phyloP scores from a whole-genome alignment of 2,888 invertebrate genomes.

The Drosophila paucipuncta region DNA sequence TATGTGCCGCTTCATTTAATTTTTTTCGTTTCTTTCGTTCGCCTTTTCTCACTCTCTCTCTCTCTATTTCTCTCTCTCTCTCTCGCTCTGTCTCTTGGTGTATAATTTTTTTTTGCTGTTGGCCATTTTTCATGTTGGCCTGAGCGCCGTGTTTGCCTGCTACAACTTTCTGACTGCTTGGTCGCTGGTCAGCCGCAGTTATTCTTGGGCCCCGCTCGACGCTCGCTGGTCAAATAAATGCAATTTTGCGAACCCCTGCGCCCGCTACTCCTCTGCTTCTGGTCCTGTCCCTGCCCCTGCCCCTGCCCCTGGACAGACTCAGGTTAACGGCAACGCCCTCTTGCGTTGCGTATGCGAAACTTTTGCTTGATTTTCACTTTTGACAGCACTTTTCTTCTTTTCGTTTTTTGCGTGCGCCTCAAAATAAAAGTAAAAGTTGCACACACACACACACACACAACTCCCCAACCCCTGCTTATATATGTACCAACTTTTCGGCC shows the following conservation, averaged over 20 bases:
- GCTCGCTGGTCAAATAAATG: constrained; percentile 70
- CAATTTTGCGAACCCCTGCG: constrained; percentile 42
- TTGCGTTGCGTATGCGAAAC: constrained; percentile 43
- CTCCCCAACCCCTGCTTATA: neutral
- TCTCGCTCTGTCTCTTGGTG: constrained; percentile 1
- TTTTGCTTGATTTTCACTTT: constrained; percentile 79
- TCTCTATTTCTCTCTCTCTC: neutral
- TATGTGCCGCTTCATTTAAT: constrained; percentile 73
- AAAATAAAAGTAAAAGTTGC: constrained; percentile 80
- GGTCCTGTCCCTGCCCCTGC: neutral
- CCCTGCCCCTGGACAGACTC: neutral
- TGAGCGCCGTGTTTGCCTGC: constrained; percentile 73
- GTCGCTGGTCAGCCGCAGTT: constrained; percentile 84
- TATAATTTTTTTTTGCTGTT: constrained; percentile 7
- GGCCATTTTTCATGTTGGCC: constrained; percentile 55
- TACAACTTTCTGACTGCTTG: constrained; percentile 84
- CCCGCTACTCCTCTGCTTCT: neutral
- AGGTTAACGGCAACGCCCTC: constrained; percentile 32
- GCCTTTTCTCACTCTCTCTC: constrained; percentile 2
- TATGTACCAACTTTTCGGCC: neutral
- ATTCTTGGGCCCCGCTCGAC: constrained; percentile 67
- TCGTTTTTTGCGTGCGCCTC: constrained; percentile 48
- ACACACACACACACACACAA: constrained; percentile 3
- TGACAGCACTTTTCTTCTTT: constrained; percentile 62
- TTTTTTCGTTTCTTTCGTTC: constrained; percentile 50